A percentile compares a stretch with the other conserved stretches of the same genome.
phyloP scores from a whole-genome alignment of 2,113 vertebrate species.

The Ranitomeya imitator region DNA sequence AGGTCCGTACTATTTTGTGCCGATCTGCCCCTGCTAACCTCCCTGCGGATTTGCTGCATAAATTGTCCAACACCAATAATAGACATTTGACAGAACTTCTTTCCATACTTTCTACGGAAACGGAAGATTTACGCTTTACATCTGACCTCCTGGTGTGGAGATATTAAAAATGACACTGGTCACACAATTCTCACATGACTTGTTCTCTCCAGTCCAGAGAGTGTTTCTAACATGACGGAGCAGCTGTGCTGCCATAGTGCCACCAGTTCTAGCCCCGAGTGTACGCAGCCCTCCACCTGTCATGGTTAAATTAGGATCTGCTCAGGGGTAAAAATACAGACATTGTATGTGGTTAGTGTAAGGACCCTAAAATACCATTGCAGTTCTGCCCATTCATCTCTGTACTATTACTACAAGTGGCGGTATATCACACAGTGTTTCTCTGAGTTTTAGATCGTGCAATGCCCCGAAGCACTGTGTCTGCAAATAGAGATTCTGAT shows the following conservation, averaged over 20 bases:
- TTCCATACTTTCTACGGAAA: background rate
- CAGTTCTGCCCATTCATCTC: background rate
- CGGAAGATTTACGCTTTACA: background rate
- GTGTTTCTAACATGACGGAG: background rate
- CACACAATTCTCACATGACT: too few species aligned
- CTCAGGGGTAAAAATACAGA: constrained; percentile 13
- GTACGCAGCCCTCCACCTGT: background rate
- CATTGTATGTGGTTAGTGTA: background rate
- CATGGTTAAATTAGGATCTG: constrained; percentile 4
- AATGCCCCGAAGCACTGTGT: too few species aligned
- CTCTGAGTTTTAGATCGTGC: background rate
- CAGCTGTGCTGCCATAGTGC: background rate
- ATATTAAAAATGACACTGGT: background rate
- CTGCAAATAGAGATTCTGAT: too few species aligned
- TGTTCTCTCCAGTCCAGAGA: background rate
- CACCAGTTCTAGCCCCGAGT: constrained; percentile 9
- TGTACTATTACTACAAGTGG: background rate
- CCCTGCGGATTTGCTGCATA: too few species aligned
- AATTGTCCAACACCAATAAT: background rate
- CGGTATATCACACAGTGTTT: background rate
- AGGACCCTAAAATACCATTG: constrained; percentile 1
- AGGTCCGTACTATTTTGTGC: too few species aligned
- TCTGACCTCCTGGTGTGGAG: background rate
- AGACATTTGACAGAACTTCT: background rate
- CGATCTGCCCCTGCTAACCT: too few species aligned